Conservation (phyloP, 2,113 vertebrate genomes). For the Lepus americanus region DNA sequence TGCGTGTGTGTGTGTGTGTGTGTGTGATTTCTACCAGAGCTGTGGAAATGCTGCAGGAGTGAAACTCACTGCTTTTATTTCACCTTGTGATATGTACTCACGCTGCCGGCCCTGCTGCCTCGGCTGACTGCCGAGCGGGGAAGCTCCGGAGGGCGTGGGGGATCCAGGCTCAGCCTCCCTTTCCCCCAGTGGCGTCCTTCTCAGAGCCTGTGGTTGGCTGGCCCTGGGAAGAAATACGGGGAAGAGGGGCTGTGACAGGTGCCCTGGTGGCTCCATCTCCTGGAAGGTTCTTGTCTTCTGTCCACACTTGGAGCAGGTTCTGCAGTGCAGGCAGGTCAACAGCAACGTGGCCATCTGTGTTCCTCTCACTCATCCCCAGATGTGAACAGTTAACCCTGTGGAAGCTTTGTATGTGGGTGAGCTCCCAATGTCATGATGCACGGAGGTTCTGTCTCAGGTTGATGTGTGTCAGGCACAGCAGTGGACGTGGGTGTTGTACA, state of each 20-base stretch:
- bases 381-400: neutral
- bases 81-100: no score
- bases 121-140: no score
- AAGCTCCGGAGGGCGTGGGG: no score
- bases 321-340: no score
- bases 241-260: neutral
- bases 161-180: no score
- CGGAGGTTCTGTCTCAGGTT: no score
- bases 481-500: rapidly evolving
- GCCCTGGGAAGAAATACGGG: neutral
- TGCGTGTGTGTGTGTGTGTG: no score
- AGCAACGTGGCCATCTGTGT: neutral
- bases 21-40: neutral
- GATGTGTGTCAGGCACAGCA: no score
- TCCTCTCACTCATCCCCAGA: neutral
- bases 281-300: no score
- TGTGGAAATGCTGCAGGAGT: neutral
- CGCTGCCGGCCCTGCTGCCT: neutral
- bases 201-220: neutral
- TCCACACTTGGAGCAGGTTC: neutral
- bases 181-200: neutral
- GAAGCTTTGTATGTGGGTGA: neutral
- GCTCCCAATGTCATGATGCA: rapidly evolving
- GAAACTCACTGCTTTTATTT: no score
- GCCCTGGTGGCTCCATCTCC: no score